A percentile compares a stretch with the other conserved stretches of the same genome.
Evolutionary conservation across 1,140 invertebrate genomes (phyloP).

Genomic region (Eumaeus atala): DNA sequence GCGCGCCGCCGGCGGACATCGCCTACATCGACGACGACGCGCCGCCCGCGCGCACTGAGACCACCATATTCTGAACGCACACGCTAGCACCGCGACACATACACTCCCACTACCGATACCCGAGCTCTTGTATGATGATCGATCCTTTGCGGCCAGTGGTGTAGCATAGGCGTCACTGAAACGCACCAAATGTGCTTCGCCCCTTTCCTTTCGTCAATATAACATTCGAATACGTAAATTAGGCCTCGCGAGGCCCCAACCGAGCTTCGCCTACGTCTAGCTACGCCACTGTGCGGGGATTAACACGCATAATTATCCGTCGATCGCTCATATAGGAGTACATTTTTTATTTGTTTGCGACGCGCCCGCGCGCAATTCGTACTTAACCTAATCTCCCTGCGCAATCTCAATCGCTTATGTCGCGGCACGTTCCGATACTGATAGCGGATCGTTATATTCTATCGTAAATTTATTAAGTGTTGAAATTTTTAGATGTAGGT

Average conservation of each 20-base stretch:
- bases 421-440: constrained; percentile 11
- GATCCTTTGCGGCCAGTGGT: too few species aligned
- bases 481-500: constrained; percentile 50
- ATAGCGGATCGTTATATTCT: constrained; percentile 10
- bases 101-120: constrained; percentile 50
- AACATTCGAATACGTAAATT: too few species aligned
- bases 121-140: constrained; percentile 32
- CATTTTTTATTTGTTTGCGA: constrained; percentile 27
- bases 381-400: constrained; percentile 17
- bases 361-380: constrained; percentile 18
- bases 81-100: constrained; percentile 42
- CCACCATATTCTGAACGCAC: constrained; percentile 71
- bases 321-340: constrained; percentile 12
- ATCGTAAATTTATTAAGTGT: constrained; percentile 45
- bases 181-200: too few species aligned
- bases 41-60: constrained; percentile 66
- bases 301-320: neutral
- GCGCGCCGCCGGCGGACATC: constrained; percentile 90
- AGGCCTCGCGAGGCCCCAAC: too few species aligned
- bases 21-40: constrained; percentile 93
- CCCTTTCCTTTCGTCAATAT: too few species aligned
- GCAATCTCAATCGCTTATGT: constrained; percentile 17
- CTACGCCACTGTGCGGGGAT: neutral
- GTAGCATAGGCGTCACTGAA: too few species aligned
- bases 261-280: too few species aligned